Evolutionary conservation across 2,797 vertebrate species (phyloP).

Genomic region (Squalus acanthias): DNA sequence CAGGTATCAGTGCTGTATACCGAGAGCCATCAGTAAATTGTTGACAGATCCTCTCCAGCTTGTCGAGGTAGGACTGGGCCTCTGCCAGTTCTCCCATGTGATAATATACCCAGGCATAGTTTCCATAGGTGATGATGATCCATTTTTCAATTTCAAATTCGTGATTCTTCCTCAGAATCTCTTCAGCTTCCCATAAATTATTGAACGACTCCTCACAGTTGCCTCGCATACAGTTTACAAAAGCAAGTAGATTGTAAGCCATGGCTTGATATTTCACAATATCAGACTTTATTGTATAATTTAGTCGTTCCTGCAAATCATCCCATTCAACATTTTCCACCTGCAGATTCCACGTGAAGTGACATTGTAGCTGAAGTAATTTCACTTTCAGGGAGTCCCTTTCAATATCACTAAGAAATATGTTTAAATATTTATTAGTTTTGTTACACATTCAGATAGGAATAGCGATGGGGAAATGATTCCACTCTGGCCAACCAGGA

Average conservation of each 20-base stretch:
- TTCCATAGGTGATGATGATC: conserved; percentile 52
- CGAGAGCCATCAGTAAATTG: conserved; percentile 44
- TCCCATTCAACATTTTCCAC: conserved; percentile 52
- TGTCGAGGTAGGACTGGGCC: conserved; percentile 45
- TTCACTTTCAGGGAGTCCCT: conserved; percentile 48
- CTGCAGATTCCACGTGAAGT: conserved; percentile 67
- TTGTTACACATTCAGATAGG: too few relatives aligned
- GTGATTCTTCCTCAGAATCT: conserved; percentile 37
- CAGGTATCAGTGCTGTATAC: conserved; percentile 47
- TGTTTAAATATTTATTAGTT: too few relatives aligned
- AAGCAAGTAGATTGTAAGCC: conserved; percentile 53
- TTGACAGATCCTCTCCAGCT: conserved; percentile 46
- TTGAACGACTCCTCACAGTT: conserved; percentile 43
- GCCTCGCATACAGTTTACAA: conserved; percentile 49
- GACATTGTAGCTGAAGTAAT: conserved; percentile 61
- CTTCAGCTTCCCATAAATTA: conserved; percentile 49
- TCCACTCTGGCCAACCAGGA: too few relatives aligned
- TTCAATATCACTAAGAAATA: conserved; percentile 50
- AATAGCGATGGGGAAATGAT: too few relatives aligned
- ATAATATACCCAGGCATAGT: conserved; percentile 56
- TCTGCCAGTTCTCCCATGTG: conserved; percentile 42
- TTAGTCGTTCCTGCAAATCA: conserved; percentile 52
- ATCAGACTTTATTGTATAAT: conserved; percentile 49
- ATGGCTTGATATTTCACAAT: conserved; percentile 45
- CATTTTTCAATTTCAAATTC: conserved; percentile 34